Conservation (phyloP, 2,797 vertebrate species). For the Hyperoplus lanceolatus region DNA sequence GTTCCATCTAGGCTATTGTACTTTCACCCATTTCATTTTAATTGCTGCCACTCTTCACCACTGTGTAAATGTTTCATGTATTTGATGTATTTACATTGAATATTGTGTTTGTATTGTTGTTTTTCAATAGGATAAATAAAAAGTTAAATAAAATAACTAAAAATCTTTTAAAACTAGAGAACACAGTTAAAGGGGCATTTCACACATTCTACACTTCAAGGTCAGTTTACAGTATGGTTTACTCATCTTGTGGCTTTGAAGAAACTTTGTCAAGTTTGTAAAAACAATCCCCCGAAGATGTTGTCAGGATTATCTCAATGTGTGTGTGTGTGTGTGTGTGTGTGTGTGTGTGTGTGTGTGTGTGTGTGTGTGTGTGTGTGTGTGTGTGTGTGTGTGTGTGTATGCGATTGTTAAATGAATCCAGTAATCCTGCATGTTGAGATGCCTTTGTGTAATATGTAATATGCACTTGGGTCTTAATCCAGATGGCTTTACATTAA, state of each 20-base stretch:
- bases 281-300: neutral
- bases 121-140: too few species aligned
- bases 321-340: neutral
- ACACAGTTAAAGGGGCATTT: neutral
- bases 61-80: too few species aligned
- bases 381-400: neutral
- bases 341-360: neutral
- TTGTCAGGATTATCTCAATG: slow-evolving; percentile 22
- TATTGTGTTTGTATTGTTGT: too few species aligned
- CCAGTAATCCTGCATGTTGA: neutral
- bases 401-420: neutral
- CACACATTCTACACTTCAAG: neutral
- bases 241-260: neutral
- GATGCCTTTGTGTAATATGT: slow-evolving; percentile 2
- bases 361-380: neutral
- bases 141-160: neutral
- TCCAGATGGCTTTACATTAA: slow-evolving; percentile 57
- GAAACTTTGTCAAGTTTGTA: slow-evolving; percentile 2
- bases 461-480: slow-evolving; percentile 16
- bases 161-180: neutral
- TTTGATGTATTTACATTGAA: too few species aligned
- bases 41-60: too few species aligned
- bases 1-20: too few species aligned
- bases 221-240: neutral
- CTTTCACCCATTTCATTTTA: too few species aligned